A percentile compares a stretch with the other conserved stretches of the same genome.
Evolutionary conservation across 2,113 vertebrate genomes (phyloP).

Genomic region (Nesospiza acunhae): DNA sequence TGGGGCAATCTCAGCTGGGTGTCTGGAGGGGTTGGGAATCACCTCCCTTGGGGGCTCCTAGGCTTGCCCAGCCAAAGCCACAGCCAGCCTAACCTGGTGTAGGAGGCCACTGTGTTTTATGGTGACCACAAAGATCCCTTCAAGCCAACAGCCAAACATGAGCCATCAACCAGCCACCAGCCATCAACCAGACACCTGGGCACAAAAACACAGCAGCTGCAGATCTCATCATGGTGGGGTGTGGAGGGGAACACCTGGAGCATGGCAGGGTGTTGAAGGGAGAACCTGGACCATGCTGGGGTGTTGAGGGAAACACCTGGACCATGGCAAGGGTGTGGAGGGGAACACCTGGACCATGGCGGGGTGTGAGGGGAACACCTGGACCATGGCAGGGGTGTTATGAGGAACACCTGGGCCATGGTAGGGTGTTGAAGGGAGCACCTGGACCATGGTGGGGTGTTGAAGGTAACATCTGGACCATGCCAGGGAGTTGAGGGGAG

Average conservation of each 20-base stretch:
- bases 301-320: too few species aligned
- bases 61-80: not conserved
- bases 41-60: not conserved
- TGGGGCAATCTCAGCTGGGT: not conserved
- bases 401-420: too few species aligned
- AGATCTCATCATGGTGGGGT: too few species aligned
- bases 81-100: accelerated
- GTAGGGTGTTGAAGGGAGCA: not conserved
- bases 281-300: too few species aligned
- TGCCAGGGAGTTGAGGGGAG: not conserved
- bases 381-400: too few species aligned
- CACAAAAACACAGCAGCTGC: too few species aligned
- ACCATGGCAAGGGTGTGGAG: too few species aligned
- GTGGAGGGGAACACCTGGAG: too few species aligned
- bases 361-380: too few species aligned
- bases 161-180: not conserved
- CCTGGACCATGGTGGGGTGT: too few species aligned
- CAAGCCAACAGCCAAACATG: accelerated
- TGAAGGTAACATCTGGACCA: not conserved
- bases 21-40: not conserved
- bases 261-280: too few species aligned
- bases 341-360: too few species aligned
- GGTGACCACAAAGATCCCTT: not conserved
- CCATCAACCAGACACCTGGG: not conserved
- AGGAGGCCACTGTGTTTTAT: not conserved